Evolutionary conservation across 1,140 invertebrate species (phyloP), one percentile per base, ranked within the genome.

Genomic region (Drosophila nigrodunni): DNA sequence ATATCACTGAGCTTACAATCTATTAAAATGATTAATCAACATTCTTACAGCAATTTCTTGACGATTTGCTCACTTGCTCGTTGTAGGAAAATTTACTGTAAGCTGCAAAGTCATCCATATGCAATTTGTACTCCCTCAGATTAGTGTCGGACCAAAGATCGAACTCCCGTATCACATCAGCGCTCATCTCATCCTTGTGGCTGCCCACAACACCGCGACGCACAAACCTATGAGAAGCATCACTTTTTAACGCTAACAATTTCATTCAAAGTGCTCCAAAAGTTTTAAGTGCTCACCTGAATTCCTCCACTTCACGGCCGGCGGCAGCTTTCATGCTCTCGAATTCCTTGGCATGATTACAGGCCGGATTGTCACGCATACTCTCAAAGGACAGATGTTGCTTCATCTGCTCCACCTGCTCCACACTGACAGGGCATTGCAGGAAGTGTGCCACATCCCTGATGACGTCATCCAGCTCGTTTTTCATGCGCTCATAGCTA

Each of bases 361-460:
- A 92, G n/a, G 95, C 95, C 11, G 95, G 94, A 92, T 98, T 98
- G 0, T 94, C 94, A 74, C 96, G 92, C 95, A 35, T 96, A 94
- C 81, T 96, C 95, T 91, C 94, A 94, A 92, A 92, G 10, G 91
- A 92, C 7, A 96, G 91, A 79, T 96, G 95, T 0, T 94, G 78
- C 0, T 92, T 82, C 49, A 96, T 87, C 57, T 83, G 65, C 2
- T 92, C 49, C 0, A 95, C 78, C 68, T 96, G 90, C 15, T 94
- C 92, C 9, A 93, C 89, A 0, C 94, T 94, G 6, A 95, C 87
- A 0, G 81, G 21, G 47, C 93, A 94, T 1, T 93, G 92, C 1
- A 96, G 87, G 83, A 96, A 96, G 1, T 92, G 73, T 1, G 94
- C 94, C 7, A 95, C 93, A 72, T 93, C 93, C 1, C 77, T 80